Conservation (phyloP, 2,888 invertebrate species). For the Cheilosia soror region DNA sequence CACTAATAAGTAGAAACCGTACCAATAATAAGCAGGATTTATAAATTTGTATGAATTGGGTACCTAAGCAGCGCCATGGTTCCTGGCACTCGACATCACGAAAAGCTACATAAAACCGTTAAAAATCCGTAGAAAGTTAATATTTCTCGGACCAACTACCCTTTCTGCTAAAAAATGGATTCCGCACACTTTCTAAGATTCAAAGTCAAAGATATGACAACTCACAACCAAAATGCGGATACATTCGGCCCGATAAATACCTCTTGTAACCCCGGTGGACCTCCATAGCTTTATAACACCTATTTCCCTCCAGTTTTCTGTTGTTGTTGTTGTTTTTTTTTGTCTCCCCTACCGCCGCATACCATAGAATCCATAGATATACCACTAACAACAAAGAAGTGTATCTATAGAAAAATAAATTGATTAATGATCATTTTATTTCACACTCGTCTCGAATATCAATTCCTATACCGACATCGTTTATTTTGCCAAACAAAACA, state of each 20-base stretch:
- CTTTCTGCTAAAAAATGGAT: slow-evolving; percentile 47
- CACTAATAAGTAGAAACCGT: too few relatives aligned
- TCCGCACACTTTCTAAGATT: slow-evolving; percentile 68
- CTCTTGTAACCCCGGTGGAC: slow-evolving; percentile 67
- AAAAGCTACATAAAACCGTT: background rate
- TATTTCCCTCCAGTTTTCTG: too few relatives aligned
- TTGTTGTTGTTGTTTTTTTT: background rate
- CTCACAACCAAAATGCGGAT: slow-evolving; percentile 55
- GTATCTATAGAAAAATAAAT: slow-evolving; percentile 56
- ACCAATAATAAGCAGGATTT: too few relatives aligned
- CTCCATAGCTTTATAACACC: slow-evolving; percentile 38
- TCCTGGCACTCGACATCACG: background rate
- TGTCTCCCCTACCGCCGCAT: background rate
- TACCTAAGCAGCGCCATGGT: too few relatives aligned
- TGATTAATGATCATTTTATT: slow-evolving; percentile 74
- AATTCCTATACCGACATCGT: slow-evolving; percentile 63
- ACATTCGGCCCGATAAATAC: slow-evolving; percentile 61
- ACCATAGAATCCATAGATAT: background rate
- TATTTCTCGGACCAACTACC: background rate
- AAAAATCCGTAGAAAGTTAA: slow-evolving; percentile 32
- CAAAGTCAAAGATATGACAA: slow-evolving; percentile 50
- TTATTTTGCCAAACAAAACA: slow-evolving; percentile 60
- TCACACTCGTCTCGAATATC: slow-evolving; percentile 72
- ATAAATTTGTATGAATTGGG: background rate
- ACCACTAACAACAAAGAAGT: slow-evolving; percentile 10